A percentile compares a stretch with the other conserved stretches of the same genome.
phyloP scores from a whole-genome alignment of 2,113 vertebrate species.

The Hippocampus guttulatus region DNA sequence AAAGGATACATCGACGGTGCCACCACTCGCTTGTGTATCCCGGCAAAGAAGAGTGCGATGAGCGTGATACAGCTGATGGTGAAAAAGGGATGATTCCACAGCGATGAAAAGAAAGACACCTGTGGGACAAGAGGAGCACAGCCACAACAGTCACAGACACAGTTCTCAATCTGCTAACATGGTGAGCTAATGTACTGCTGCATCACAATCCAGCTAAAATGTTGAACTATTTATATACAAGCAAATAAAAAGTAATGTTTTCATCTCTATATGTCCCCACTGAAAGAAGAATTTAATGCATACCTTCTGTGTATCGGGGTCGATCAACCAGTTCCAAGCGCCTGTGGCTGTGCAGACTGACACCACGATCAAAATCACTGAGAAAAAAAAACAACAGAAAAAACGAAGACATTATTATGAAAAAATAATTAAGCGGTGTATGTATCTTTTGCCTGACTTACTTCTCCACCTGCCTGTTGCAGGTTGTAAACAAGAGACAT shows the following conservation, averaged over 20 bases:
- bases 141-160: not conserved
- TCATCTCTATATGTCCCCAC: not conserved
- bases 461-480: slow-evolving; percentile 99
- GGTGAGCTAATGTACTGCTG: not conserved
- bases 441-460: slow-evolving; percentile 70
- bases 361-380: slow-evolving; percentile 98
- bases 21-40: slow-evolving; percentile 98
- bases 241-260: not conserved
- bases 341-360: slow-evolving; percentile 98
- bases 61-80: slow-evolving; percentile 97
- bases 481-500: slow-evolving; percentile 96
- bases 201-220: not conserved
- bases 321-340: slow-evolving; percentile 99
- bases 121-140: slow-evolving; percentile 51
- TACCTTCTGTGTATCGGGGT: slow-evolving; percentile 98
- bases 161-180: not conserved
- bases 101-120: slow-evolving; percentile 96
- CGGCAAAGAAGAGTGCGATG: slow-evolving; percentile 96
- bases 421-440: not conserved
- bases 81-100: slow-evolving; percentile 99
- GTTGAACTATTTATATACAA: not conserved
- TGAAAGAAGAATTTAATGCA: slow-evolving; percentile 9
- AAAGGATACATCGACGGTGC: slow-evolving; percentile 99
- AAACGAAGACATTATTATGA: not conserved
- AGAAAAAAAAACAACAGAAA: slow-evolving; percentile 21